Base-by-base conservation (phyloP, 2,888 invertebrate genomes). In the Drosophila mercatorum region DNA sequence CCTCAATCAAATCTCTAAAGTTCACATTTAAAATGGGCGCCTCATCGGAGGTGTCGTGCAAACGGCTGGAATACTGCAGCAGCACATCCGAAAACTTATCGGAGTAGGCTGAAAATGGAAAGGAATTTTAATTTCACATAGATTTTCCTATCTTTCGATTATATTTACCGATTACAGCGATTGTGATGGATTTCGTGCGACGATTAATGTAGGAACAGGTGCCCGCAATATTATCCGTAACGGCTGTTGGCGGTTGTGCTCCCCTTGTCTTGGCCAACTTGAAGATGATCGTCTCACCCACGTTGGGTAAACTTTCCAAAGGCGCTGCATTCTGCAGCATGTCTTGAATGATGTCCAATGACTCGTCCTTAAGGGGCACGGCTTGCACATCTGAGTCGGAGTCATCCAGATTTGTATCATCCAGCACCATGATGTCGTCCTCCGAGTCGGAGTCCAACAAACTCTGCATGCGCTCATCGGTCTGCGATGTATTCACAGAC, bases 401-500 rank as follows among this genome's bases (percentile, higher is more conserved):
- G 4, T 79, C 80, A 53, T 81, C 76, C 26, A 60, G 10, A 57
- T 74, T 79, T 2, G 78, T 80, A 28, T 86, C 85, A 44, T 89
- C 88, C 28, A 86, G 44, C 38, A 89, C 62, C 80, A 86, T 78
- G 5, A 86, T 67, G 12, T 88, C 88, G 12, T 88, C 88, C 11
- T 84, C 87, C 4, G 89, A 81, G n/a, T 79, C 88, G 0, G 78
- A 68, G 2, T 74, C 53, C 14, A 81, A 41, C 4, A 71, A 7
- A 56, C 70, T 77, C 10, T 80, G 65, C 3, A 28, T 36, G 7
- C 41, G 7, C 22, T 31, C 6, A 8, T 68, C 38, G 3, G 3
- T 3, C 41, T 55, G 8, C 2, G 6, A n/a, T 17, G 10, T 34
- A 31, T 34, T 3, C n/a, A 1, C 6, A 10, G 31, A 31, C 17